Evolutionary conservation across 2,888 invertebrate species (phyloP).

Genomic region (Stenotaenia linearis): DNA sequence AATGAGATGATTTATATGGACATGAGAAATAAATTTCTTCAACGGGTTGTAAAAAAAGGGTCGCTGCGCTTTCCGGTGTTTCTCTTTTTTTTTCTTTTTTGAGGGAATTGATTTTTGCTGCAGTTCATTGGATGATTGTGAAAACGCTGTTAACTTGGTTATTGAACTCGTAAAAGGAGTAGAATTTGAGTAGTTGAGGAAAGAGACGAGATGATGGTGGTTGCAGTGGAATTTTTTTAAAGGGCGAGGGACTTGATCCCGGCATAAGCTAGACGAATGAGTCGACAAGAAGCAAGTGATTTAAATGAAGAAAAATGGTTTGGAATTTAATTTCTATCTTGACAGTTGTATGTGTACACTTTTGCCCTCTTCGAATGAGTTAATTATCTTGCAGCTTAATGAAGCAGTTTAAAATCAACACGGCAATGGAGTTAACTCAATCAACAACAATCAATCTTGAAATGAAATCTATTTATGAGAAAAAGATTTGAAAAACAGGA

Average conservation of each 20-base stretch:
- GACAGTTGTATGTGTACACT: slow-evolving; percentile 5
- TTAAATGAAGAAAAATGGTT: background rate
- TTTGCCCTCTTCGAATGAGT: background rate
- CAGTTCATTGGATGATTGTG: slow-evolving; percentile 15
- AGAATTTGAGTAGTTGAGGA: background rate
- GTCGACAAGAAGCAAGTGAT: slow-evolving; percentile 6
- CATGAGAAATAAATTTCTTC: background rate
- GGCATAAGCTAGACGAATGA: slow-evolving; percentile 13
- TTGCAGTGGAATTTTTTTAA: slow-evolving; percentile 4
- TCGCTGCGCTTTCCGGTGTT: background rate
- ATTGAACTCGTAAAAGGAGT: slow-evolving; percentile 2
- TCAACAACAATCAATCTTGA: too few relatives aligned
- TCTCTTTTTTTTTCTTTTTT: background rate
- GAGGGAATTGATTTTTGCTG: slow-evolving; percentile 6
- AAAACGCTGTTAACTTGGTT: slow-evolving; percentile 11
- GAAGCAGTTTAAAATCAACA: slow-evolving; percentile 15
- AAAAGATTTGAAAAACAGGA: too few relatives aligned
- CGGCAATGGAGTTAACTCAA: too few relatives aligned
- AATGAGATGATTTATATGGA: slow-evolving; percentile 1
- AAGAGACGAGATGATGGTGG: background rate
- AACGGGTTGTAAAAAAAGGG: background rate
- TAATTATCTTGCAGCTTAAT: slow-evolving; percentile 6
- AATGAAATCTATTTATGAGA: too few relatives aligned
- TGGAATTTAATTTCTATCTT: background rate
- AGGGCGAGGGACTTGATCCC: background rate